Base-by-base conservation (phyloP, 2,113 vertebrate genomes). In the Actenoides lindsayi region DNA sequence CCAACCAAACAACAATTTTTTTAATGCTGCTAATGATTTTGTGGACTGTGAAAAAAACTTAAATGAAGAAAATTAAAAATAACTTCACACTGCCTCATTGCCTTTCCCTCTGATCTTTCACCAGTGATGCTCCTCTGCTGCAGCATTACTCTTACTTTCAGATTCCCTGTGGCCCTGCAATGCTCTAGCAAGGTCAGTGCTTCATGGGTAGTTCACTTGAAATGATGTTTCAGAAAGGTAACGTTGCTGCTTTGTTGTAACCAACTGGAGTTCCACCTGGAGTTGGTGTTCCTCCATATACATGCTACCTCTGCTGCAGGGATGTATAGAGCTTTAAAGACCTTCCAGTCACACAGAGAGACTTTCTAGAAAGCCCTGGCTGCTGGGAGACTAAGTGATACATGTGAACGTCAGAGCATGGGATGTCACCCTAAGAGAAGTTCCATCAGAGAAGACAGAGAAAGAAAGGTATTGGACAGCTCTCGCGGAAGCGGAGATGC, bases 101-200 rank as follows among this genome's bases (percentile, higher is more conserved):
- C 64, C 39, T 90, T 92, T 75, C 51, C 60, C 83, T 80, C 73
- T 94, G 73, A 78, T 90, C 83, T 87, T 93, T 83, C 76, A 86
- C 19, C 60, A 90, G 31, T 14, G 86, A 12, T 42, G 51, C 33
- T 81, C 63, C 76, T 56, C 41, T 92, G 87, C 69, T 92, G 56
- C 80, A 63, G 9, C 42, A 46, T 42, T 15, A 37, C 64, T 93
- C 76, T 71, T 50, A 8, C 60, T 20, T 48, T 13, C 80, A 57
- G 65, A 74, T 50, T 89, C 86, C 80, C 86, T 46, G 80, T 75
- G 80, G 91, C 73, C 73, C 4, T 69, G 76, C 88, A 68, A 25
- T 18, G 78, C 39, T 21, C 74, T 21, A 25, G n/a, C 62, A 35
- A 50, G 53, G 54, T 42, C 42, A 54, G 60, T 2, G 11, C 80